phyloP scores from a whole-genome alignment of 2,113 vertebrate genomes.

The Indicator indicator region DNA sequence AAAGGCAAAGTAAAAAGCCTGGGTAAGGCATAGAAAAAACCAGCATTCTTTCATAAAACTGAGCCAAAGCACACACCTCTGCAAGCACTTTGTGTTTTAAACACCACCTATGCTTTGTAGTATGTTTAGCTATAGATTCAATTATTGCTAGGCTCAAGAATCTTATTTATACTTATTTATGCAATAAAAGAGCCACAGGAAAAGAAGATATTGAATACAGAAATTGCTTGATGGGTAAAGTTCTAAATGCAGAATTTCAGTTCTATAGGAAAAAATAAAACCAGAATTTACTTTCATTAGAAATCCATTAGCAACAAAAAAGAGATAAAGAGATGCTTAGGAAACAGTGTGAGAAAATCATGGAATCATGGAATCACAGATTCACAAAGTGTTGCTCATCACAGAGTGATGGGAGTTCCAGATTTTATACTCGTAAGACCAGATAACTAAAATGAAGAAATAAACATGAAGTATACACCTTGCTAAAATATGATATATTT shows the following conservation, averaged over 20 bases:
- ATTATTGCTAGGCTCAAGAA: not conserved
- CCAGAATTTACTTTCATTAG: not conserved
- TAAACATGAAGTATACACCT: not conserved
- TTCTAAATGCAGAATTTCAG: not conserved
- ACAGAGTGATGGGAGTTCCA: not conserved
- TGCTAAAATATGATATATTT: not conserved
- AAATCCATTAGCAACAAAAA: not conserved
- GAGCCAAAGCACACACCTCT: not conserved
- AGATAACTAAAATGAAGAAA: not conserved
- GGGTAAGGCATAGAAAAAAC: not conserved
- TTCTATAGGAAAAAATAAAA: not conserved
- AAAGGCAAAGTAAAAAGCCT: slow-evolving; percentile 29
- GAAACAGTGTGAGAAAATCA: not conserved
- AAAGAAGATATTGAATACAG: not conserved
- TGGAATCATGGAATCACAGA: not conserved
- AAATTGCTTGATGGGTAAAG: not conserved
- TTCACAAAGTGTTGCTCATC: too few species aligned
- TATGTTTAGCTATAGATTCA: not conserved
- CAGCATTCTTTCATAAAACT: not conserved
- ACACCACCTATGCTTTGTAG: not conserved
- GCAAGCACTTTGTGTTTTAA: not conserved
- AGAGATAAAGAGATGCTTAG: not conserved
- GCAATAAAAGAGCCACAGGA: fast-evolving
- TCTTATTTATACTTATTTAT: not conserved
- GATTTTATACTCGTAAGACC: not conserved